Conservation (phyloP, 2,888 invertebrate species). For the Thecocarcelia acutangulata region DNA sequence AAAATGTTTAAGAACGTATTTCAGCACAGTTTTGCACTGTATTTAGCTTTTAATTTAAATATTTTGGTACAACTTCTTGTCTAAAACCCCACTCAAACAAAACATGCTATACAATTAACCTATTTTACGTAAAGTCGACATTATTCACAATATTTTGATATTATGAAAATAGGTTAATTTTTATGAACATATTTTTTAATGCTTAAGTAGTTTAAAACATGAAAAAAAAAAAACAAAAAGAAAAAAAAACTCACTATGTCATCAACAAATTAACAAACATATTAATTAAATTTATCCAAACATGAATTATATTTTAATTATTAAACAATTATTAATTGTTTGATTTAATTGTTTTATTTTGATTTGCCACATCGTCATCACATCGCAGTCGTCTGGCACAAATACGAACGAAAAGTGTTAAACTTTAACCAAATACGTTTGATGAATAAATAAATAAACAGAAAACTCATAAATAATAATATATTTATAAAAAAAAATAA, state of each 20-base stretch:
- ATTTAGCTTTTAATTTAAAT: too few relatives aligned
- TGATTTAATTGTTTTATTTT: constrained; percentile 3
- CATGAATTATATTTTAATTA: constrained; percentile 7
- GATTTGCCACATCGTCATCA: constrained; percentile 29
- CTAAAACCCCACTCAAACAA: too few relatives aligned
- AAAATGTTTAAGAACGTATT: too few relatives aligned
- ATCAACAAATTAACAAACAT: constrained; percentile 9
- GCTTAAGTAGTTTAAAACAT: too few relatives aligned
- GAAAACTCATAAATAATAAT: background rate
- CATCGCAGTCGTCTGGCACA: background rate
- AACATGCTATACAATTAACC: too few relatives aligned
- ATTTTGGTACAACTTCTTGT: too few relatives aligned
- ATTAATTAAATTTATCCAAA: constrained; percentile 19
- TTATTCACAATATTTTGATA: too few relatives aligned
- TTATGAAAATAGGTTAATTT: too few relatives aligned
- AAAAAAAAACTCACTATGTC: background rate
- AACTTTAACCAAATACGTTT: constrained; percentile 46
- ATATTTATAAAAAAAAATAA: constrained; percentile 4
- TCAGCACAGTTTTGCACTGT: too few relatives aligned
- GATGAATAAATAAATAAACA: constrained; percentile 24
- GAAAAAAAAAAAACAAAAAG: too few relatives aligned
- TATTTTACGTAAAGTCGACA: too few relatives aligned
- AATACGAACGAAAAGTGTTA: constrained; percentile 37
- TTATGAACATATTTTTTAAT: too few relatives aligned
- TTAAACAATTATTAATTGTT: background rate